Conservation (phyloP, 2,888 invertebrate species). For the Drosophila anceps region DNA sequence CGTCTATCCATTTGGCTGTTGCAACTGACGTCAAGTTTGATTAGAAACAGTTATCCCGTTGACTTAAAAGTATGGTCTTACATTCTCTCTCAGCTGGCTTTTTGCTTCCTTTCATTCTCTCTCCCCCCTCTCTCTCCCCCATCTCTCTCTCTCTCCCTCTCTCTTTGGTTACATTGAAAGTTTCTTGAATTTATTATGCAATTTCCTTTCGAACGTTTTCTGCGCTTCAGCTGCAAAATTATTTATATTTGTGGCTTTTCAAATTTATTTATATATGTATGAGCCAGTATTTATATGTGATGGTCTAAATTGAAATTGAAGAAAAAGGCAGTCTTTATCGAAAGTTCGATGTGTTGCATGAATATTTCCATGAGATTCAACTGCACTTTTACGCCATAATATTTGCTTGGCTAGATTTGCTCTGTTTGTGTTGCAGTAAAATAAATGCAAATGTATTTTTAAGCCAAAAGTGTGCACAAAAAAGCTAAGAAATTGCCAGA, state of each 20-base stretch:
- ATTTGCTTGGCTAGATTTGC: not conserved
- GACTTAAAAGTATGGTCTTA: not conserved
- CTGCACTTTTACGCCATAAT: not conserved
- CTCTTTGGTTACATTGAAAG: not conserved
- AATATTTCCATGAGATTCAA: not conserved
- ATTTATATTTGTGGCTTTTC: not conserved
- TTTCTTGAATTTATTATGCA: constrained; percentile 20
- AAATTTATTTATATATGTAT: not conserved
- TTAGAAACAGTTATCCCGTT: constrained; percentile 33
- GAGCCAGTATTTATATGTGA: not conserved
- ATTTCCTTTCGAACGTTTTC: constrained; percentile 6
- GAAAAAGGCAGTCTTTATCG: not conserved
- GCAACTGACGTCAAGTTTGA: constrained; percentile 33
- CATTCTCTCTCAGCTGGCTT: not conserved
- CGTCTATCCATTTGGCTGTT: constrained; percentile 20
- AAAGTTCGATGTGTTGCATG: not conserved
- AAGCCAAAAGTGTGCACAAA: not conserved
- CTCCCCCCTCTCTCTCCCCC: too few relatives aligned
- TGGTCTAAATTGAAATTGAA: not conserved
- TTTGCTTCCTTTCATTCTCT: too few relatives aligned
- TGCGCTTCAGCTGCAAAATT: constrained; percentile 5
- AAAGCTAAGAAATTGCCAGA: not conserved
- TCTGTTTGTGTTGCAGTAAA: not conserved
- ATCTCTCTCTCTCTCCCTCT: not conserved
- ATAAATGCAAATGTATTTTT: not conserved